Evolutionary conservation across 2,113 vertebrate genomes (phyloP).

Genomic region (Ginglymostoma cirratum): DNA sequence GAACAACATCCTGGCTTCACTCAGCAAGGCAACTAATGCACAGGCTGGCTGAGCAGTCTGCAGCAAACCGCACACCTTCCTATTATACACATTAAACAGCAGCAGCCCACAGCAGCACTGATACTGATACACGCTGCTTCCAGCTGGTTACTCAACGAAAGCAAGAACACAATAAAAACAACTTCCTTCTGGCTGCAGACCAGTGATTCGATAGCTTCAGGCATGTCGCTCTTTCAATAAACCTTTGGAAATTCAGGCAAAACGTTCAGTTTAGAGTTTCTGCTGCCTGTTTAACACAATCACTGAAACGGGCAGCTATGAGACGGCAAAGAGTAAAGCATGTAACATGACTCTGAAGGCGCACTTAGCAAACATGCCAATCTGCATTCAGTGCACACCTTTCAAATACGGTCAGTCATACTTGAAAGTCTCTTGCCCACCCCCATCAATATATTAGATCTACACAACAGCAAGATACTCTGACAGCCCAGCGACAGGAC

Average conservation of each 20-base stretch:
- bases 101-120: slow-evolving; percentile 28
- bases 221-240: background rate
- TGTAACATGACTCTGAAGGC: slow-evolving; percentile 12
- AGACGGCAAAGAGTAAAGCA: slow-evolving; percentile 9
- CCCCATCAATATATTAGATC: background rate
- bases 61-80: slow-evolving; percentile 36
- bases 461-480: background rate
- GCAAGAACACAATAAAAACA: slow-evolving; percentile 31
- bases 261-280: background rate
- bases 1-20: slow-evolving; percentile 33
- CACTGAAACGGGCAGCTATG: background rate
- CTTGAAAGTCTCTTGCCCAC: background rate
- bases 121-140: slow-evolving; percentile 28
- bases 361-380: slow-evolving; percentile 22
- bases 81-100: slow-evolving; percentile 15
- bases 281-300: background rate
- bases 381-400: slow-evolving; percentile 11
- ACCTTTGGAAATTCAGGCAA: slow-evolving; percentile 27
- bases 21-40: slow-evolving; percentile 31
- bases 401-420: background rate
- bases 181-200: slow-evolving; percentile 25
- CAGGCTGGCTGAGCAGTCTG: slow-evolving; percentile 24
- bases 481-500: background rate
- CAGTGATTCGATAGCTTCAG: slow-evolving; percentile 18
- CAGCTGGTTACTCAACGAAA: slow-evolving; percentile 29